Base-by-base conservation (phyloP, 2,113 vertebrate species). In the Desmodus rotundus region DNA sequence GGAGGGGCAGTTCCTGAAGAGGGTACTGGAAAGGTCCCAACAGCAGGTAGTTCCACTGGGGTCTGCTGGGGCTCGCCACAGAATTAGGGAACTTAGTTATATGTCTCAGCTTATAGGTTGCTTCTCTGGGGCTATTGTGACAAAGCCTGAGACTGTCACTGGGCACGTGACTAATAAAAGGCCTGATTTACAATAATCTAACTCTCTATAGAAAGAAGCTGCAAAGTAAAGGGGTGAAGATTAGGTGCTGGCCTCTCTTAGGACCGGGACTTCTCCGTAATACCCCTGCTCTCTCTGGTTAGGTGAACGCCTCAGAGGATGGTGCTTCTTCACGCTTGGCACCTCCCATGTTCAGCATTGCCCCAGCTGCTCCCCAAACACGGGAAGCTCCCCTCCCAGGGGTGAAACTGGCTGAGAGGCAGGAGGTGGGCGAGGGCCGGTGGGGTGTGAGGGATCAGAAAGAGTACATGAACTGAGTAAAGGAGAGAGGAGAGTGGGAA, bases 91-190 rank as follows among this genome's bases (percentile, higher is more conserved):
- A 28, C 31, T 61, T 38, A 50, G 2, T 43, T 72, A 68, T 11
- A 13, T 72, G 26, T 43, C 68, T 80, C 81, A 28, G 19, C 17
- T 43, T 86, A 13, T 12, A 7, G 12, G 38, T 43, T 81, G 45
- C 65, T 81, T 50, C 82, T 87, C 52, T 63, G 87, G 54, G 67
- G 31, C 61, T 77, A 26, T 68, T 92, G 50, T 28, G 58, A 76
- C 54, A 73, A 85, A 81, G 4, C 15, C 45, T 77, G 38, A 54
- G 43, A 43, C 14, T 33, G 41, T 90, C 45, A 43, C 17, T 63
- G 50, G 24, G 33, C 31, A 38, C 43, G 41, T 81, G 47, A 70
- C 61, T 68, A 36, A 85, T 67, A 36, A 76, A 77, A 81, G 13
- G 11, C 8, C n/a, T 74, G 43, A 31, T 56, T 36, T 61, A 52